Base-by-base conservation (phyloP, 2,113 vertebrate genomes). In the Gymnarchus niloticus region DNA sequence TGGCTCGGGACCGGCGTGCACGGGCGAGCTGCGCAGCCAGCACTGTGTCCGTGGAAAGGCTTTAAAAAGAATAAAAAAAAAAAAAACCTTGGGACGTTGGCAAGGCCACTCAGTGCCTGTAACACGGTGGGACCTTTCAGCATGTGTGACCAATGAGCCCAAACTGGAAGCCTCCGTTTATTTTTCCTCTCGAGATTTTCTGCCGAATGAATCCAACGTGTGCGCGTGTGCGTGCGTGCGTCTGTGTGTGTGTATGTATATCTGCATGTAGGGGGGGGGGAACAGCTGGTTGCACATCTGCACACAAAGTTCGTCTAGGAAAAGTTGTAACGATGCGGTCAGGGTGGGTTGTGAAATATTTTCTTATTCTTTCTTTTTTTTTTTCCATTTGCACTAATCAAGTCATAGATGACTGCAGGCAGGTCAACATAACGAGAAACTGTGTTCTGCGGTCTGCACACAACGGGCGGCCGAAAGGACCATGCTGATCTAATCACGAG, bases 101-200 rank as follows among this genome's bases (percentile, higher is more conserved):
- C 12, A 14, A 19, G 56, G 82, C 28, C 19, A 8, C 14, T 56
- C 19, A 25, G 8, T 69, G 33, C 21, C 28, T 82, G 25, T 21
- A 3, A 57, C 56, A 59, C 14, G 56, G 6, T 33, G 37, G 41
- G n/a, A 57, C 25, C 33, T 46, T 37, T 57, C 6, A 44, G 37
- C 52, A 56, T 21, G 37, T 83, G 33, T 59, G 28, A 83, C 82
- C 6, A 3, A 54, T 12, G 23, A n/a, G 37, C 54, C 82, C 56
- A 57, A 83, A 56, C 82, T 83, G 82, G 82, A 83, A 83, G 56
- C 56, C 19, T 57, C 33, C 46, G 54, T 83, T 83, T 83, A 83
- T 59, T 83, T 83, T 78, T 56, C 56, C 33, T 56, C 54, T 83
- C 82, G 19, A 59, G 82, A 46, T 83, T 56, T 52, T 57, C 37